phyloP scores from a whole-genome alignment of 1,140 invertebrate species.

The Carposina sasakii region DNA sequence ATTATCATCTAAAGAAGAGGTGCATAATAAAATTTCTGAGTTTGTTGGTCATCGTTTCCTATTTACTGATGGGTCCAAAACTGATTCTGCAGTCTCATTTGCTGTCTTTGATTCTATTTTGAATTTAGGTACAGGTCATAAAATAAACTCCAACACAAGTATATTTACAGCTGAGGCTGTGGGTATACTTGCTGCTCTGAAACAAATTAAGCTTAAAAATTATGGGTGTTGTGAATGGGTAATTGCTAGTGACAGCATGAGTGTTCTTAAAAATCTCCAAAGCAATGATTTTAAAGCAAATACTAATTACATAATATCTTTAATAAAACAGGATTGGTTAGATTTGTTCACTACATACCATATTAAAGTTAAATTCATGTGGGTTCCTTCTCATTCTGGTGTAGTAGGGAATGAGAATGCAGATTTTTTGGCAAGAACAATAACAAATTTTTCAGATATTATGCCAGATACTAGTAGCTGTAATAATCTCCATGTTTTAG shows the following conservation, averaged over 20 bases:
- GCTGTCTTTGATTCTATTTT: not conserved
- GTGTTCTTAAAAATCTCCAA: not conserved
- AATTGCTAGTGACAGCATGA: not conserved
- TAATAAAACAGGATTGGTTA: not conserved
- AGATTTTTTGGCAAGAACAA: not conserved
- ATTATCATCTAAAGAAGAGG: constrained; percentile 1
- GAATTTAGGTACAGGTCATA: not conserved
- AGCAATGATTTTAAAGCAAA: not conserved
- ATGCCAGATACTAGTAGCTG: not conserved
- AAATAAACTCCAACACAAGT: not conserved
- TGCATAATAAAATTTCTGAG: not conserved
- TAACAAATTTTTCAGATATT: not conserved
- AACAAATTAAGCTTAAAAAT: not conserved
- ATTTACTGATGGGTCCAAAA: constrained; percentile 5
- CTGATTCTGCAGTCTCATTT: not conserved
- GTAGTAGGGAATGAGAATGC: not conserved
- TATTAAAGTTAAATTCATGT: not conserved
- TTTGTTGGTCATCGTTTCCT: not conserved
- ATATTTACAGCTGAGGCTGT: not conserved
- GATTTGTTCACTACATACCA: not conserved
- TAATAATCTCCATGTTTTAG: not conserved
- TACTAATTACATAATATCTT: not conserved
- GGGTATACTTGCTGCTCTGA: not conserved
- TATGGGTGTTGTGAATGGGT: not conserved
- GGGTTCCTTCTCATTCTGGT: not conserved